phyloP scores from a whole-genome alignment of 2,888 invertebrate species.

The Labia minor region DNA sequence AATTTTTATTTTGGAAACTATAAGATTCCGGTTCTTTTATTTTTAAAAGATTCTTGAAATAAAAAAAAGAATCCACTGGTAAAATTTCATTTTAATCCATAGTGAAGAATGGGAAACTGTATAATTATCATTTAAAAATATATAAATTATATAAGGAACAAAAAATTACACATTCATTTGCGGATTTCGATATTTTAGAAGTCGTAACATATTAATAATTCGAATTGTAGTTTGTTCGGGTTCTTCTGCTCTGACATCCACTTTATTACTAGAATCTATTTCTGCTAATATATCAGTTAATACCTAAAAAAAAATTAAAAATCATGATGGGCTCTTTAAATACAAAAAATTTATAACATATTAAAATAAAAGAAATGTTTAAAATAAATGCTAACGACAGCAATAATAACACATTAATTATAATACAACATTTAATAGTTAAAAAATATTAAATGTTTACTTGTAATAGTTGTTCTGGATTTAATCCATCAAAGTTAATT shows the following conservation, averaged over 20 bases:
- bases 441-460: conserved; percentile 27
- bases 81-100: too few relatives aligned
- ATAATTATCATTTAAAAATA: too few relatives aligned
- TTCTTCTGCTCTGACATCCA: conserved; percentile 63
- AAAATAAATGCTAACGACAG: too few relatives aligned
- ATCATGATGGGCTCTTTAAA: neutral
- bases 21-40: too few relatives aligned
- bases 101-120: too few relatives aligned
- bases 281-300: conserved; percentile 64
- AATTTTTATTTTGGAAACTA: too few relatives aligned
- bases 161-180: conserved; percentile 38
- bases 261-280: conserved; percentile 56
- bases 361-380: neutral
- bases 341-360: neutral
- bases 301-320: conserved; percentile 35
- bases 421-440: too few relatives aligned
- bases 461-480: conserved; percentile 63
- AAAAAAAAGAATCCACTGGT: too few relatives aligned
- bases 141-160: too few relatives aligned
- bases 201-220: conserved; percentile 56
- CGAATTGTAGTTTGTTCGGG: conserved; percentile 64
- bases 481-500: conserved; percentile 73
- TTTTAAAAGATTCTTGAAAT: too few relatives aligned
- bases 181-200: conserved; percentile 68
- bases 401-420: too few relatives aligned